phyloP scores from a whole-genome alignment of 2,113 vertebrate genomes.

The Pteruthius melanotis region DNA sequence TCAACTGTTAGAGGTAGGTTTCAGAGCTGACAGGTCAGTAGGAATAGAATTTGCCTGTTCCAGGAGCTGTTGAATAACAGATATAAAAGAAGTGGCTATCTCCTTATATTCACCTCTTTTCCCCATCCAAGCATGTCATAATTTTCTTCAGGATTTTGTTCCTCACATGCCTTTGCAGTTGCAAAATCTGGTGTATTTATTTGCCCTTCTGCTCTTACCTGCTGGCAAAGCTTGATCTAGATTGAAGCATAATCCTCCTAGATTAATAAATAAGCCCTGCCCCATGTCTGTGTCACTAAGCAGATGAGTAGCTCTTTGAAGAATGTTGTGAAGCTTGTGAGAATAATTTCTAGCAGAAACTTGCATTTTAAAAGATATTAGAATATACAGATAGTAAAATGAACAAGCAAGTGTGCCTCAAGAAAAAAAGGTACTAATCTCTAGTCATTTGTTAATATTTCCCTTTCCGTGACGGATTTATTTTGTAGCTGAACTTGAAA shows the following conservation, averaged over 20 bases:
- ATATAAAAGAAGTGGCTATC: background rate
- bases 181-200: background rate
- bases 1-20: background rate
- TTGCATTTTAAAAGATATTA: background rate
- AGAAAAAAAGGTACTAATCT: background rate
- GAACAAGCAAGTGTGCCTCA: background rate
- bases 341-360: background rate
- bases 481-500: background rate
- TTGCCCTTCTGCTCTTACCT: background rate
- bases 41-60: background rate
- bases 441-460: background rate
- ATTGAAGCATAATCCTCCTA: background rate
- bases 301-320: slow-evolving; percentile 8
- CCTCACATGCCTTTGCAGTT: background rate
- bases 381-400: background rate
- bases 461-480: background rate
- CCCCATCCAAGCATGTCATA: background rate
- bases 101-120: background rate
- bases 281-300: background rate
- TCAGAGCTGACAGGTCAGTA: background rate
- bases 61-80: background rate
- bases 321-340: background rate
- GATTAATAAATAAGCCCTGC: slow-evolving; percentile 30
- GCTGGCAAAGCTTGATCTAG: background rate
- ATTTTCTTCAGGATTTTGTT: background rate